Base-by-base conservation (phyloP, 2,113 vertebrate species). In the Girardinichthys multiradiatus region DNA sequence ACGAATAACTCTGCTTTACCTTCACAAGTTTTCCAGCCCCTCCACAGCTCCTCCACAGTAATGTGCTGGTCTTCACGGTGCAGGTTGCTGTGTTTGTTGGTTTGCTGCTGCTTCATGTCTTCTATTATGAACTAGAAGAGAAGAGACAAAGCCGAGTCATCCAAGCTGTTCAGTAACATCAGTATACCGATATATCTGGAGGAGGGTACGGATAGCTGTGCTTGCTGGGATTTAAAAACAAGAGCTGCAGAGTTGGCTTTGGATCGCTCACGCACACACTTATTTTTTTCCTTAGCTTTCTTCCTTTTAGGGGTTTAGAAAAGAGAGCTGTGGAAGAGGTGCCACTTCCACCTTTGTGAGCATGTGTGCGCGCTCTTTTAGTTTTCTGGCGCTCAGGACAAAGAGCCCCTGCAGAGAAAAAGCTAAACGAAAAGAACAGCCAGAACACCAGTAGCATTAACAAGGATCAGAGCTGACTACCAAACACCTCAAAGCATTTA, bases 41-140 rank as follows among this genome's bases (percentile, higher is more conserved):
- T 97, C 98, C 98, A 99, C 70, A 99, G 91, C 90, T 99, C 98
- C 91, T 98, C 97, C 91, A 99, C 95, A 0, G 97, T 99, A 87
- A 99, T 99, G 81, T 99, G 97, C 75, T 99, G 98, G 90, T 99
- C 98, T 90, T 99, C 98, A 68, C 95, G 94, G 86, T 99, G 98
- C 71, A 99, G 92, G 86, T 98, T 97, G 89, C 94, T 99, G 79
- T 98, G 98, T 76, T 99, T 99, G 92, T 98, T 97, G 62, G 97
- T 94, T 93, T 99, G 91, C 76, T 95, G 93, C 88, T 97, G 97
- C 82, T 99, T 98, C 98, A 99, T 98, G 91, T 98, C 98, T 93
- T 99, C 97, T 86, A 96, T 97, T 28, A 99, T 96, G 87, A 99
- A 99, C 98, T 99, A 75, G 4, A 42, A 70, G 64, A 4, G 70